A percentile compares a stretch with the other conserved stretches of the same genome.
Evolutionary conservation across 2,797 vertebrate species (phyloP).

Genomic region (Choloepus didactylus): DNA sequence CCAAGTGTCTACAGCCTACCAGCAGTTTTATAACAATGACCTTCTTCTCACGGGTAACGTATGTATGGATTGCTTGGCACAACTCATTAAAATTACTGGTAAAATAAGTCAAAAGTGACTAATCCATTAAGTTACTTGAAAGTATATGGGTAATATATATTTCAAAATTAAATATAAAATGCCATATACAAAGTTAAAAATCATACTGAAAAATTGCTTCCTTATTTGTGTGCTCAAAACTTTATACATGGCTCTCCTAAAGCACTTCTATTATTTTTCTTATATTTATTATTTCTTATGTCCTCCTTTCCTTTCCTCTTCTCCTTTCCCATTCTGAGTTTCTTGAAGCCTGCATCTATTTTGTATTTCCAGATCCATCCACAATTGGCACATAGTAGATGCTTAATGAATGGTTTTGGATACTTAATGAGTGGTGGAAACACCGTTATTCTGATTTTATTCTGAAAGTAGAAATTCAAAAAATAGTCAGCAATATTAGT

Average conservation of each 20-base stretch:
- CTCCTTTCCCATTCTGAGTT: conserved; percentile 3
- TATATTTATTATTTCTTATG: neutral
- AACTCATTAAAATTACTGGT: neutral
- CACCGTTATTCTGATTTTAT: conserved; percentile 20
- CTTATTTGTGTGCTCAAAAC: neutral
- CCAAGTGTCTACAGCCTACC: neutral
- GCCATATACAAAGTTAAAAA: neutral
- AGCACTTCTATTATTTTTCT: neutral
- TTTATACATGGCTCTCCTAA: conserved; percentile 14
- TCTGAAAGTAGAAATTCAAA: conserved; percentile 56
- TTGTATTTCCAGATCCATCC: conserved; percentile 18
- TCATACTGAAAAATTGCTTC: conserved; percentile 8
- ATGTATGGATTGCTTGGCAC: neutral
- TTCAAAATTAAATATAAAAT: conserved; percentile 60
- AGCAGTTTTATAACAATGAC: conserved; percentile 3
- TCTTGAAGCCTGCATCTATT: neutral
- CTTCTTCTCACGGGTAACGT: neutral
- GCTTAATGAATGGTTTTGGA: neutral
- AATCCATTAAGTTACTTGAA: neutral
- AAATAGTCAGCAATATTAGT: neutral
- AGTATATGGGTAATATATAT: neutral
- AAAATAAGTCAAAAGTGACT: neutral
- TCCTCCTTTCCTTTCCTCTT: neutral
- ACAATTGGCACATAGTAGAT: neutral
- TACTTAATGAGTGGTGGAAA: neutral